A percentile compares a stretch with the other conserved stretches of the same genome.
phyloP scores from a whole-genome alignment of 2,113 vertebrate genomes.

The Hirundichthys speculiger region DNA sequence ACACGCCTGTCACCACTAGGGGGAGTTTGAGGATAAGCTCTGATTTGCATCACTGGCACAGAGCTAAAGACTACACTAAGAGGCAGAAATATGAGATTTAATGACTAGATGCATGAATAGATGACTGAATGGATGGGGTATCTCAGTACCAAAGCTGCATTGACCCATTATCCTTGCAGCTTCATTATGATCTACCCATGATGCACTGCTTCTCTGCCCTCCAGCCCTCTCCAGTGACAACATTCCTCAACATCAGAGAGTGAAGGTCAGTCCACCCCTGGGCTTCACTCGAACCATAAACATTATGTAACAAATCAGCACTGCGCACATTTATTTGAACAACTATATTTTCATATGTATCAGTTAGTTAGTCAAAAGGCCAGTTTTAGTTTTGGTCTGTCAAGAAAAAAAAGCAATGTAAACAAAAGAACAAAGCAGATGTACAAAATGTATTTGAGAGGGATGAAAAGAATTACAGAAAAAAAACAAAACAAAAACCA shows the following conservation, averaged over 20 bases:
- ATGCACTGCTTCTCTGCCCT: slow-evolving; percentile 56
- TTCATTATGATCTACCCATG: slow-evolving; percentile 61
- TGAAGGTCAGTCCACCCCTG: slow-evolving; percentile 9
- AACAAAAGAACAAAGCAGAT: too few species aligned
- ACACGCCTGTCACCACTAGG: slow-evolving; percentile 24
- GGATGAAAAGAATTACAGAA: too few species aligned
- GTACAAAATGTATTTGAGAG: too few species aligned
- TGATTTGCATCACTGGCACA: background rate
- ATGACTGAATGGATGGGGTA: background rate
- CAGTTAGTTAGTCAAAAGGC: background rate
- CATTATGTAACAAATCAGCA: slow-evolving; percentile 25
- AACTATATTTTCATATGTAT: background rate
- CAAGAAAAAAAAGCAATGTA: background rate
- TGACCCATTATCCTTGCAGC: slow-evolving; percentile 28
- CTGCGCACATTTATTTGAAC: slow-evolving; percentile 3
- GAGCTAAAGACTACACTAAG: background rate
- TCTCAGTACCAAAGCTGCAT: slow-evolving; percentile 13
- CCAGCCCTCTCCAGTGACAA: slow-evolving; percentile 46
- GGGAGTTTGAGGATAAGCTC: slow-evolving; percentile 24
- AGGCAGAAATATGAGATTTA: background rate
- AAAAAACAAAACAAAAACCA: too few species aligned
- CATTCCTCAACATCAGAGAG: slow-evolving; percentile 33
- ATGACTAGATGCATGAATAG: slow-evolving; percentile 13
- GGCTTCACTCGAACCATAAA: slow-evolving; percentile 15
- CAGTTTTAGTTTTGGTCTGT: background rate